Conservation (phyloP, 1,140 invertebrate species). For the Drosophila grimshawi region DNA sequence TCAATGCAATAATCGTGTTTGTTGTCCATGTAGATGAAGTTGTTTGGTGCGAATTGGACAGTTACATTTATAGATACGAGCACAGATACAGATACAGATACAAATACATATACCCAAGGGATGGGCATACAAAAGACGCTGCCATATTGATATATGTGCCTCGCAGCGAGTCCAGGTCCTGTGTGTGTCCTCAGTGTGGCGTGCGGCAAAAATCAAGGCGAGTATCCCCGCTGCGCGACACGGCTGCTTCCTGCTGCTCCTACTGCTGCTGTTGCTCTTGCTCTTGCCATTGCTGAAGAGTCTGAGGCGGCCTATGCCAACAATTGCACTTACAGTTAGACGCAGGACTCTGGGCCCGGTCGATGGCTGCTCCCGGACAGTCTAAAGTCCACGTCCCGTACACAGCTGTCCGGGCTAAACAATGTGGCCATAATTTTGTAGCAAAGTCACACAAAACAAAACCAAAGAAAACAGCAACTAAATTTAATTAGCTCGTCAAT, state of each 20-base stretch:
- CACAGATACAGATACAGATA: background rate
- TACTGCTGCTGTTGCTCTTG: conserved; percentile 49
- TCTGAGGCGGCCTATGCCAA: conserved; percentile 14
- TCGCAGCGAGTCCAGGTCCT: conserved; percentile 19
- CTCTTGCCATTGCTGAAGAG: background rate
- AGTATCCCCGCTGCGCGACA: conserved; percentile 69
- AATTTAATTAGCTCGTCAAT: conserved; percentile 78
- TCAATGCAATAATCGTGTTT: conserved; percentile 80
- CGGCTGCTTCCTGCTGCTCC: conserved; percentile 68
- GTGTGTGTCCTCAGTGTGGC: conserved; percentile 52
- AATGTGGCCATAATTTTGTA: conserved; percentile 74
- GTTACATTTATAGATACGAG: background rate
- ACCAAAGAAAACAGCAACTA: conserved; percentile 41
- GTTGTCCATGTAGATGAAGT: conserved; percentile 66
- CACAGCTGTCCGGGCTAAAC: conserved; percentile 69
- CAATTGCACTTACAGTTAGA: conserved; percentile 64
- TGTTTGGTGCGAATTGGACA: conserved; percentile 71
- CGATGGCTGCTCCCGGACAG: conserved; percentile 13
- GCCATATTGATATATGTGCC: conserved; percentile 21
- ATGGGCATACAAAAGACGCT: background rate
- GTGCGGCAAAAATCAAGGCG: conserved; percentile 76
- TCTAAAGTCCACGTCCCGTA: conserved; percentile 9
- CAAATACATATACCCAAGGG: background rate
- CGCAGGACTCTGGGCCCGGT: conserved; percentile 24
- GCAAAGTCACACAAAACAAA: conserved; percentile 41